Base-by-base conservation (phyloP, 2,888 invertebrate genomes). In the Oxycera nigricornis region DNA sequence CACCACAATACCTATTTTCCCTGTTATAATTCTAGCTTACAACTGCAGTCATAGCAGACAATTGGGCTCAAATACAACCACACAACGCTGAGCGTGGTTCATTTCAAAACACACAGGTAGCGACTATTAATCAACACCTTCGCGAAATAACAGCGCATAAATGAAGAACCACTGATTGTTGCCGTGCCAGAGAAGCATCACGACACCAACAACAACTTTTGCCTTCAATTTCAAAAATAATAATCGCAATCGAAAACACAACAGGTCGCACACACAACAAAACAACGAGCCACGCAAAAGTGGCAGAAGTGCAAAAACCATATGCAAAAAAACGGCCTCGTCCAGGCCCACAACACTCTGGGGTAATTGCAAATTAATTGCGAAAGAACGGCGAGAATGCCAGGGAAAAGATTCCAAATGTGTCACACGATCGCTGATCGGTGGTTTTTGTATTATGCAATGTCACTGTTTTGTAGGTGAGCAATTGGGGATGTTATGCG, bases 51-150 rank as follows among this genome's bases (percentile, higher is more conserved):
- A n/a, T n/a, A n/a, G n/a, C n/a, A n/a, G n/a, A n/a, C n/a, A n/a
- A n/a, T n/a, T n/a, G n/a, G n/a, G n/a, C n/a, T n/a, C n/a, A n/a
- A n/a, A n/a, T n/a, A n/a, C 14, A 55, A 55, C 20, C 7, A 55
- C 55, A 24, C 24, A 55, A 35, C 6, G 11, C 6, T 35, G 35
- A 35, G 11, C 20, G 39, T 62, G 62, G 62, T 62, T 26, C n/a
- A 67, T 67, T 67, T 67, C 67, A 67, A 68, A 68, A 68, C 39
- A 46, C 52, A 28, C 50, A 68, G 68, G 68, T 68, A 46, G 65
- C 11, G 22, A 68, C 52, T 68, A 68, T 50, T 68, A 50, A 50
- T 62, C 17, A 35, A 35, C 62, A 62, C 35, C 35, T 14, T 62
- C 26, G 35, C 62, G 20, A 50, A 68, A 68, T 50, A 22, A 50